Percentiles rank a stretch among this genome's conserved stretches.
Evolutionary conservation across 2,888 invertebrate genomes (phyloP).

Genomic region (Chouioia cunea): DNA sequence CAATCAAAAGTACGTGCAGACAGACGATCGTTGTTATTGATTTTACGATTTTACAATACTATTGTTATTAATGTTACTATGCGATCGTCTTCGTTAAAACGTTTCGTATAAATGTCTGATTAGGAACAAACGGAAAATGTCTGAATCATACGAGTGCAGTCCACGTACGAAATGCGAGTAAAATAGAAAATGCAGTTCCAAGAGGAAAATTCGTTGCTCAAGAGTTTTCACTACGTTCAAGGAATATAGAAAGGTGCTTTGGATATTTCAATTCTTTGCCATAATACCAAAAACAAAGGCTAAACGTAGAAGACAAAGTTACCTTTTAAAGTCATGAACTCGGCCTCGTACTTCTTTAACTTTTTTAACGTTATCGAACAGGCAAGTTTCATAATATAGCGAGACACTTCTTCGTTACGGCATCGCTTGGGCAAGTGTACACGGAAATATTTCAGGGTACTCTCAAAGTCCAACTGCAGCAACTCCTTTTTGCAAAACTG

Average conservation of each 20-base stretch:
- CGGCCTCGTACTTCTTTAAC: slow-evolving; percentile 94
- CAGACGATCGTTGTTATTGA: too few relatives aligned
- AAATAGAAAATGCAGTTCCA: slow-evolving; percentile 29
- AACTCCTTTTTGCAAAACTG: slow-evolving; percentile 89
- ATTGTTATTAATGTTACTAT: too few relatives aligned
- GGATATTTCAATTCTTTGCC: slow-evolving; percentile 15
- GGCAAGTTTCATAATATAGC: slow-evolving; percentile 90
- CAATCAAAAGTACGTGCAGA: too few relatives aligned
- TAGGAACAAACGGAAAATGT: too few relatives aligned
- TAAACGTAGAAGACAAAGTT: slow-evolving; percentile 67
- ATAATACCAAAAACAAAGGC: slow-evolving; percentile 44
- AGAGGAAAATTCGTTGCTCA: background rate
- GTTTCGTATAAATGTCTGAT: too few relatives aligned
- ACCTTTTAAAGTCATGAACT: slow-evolving; percentile 85
- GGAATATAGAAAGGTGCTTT: background rate
- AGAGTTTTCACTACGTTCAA: background rate
- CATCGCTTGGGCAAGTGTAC: slow-evolving; percentile 97
- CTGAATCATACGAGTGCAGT: too few relatives aligned
- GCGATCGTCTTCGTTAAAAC: too few relatives aligned
- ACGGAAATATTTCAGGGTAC: slow-evolving; percentile 96
- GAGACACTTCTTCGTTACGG: slow-evolving; percentile 89
- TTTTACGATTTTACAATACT: too few relatives aligned
- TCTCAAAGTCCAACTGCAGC: slow-evolving; percentile 95
- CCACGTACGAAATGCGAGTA: background rate
- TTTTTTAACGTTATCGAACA: slow-evolving; percentile 94